These are phyloP conservation scores for Staurois parvus DNA, from an alignment of 2,797 vertebrate species.

Conservation along the genomic window DNA sequence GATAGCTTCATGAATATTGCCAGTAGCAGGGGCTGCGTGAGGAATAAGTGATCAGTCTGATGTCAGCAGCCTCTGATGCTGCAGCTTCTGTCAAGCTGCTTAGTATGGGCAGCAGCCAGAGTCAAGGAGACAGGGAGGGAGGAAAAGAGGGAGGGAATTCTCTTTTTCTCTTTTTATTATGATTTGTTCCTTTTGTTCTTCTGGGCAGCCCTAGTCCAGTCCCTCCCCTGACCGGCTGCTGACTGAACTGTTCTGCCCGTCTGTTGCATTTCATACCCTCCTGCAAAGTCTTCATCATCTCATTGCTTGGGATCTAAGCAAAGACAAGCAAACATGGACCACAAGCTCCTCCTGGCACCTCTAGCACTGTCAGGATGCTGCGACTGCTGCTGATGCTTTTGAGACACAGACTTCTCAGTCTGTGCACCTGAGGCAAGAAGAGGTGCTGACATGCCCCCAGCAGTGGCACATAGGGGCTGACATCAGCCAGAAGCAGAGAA, in stretches of 20 bases:
- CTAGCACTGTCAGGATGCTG: constrained; percentile 60
- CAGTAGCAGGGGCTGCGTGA: constrained; percentile 83
- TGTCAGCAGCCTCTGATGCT: constrained; percentile 83
- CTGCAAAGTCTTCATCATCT: constrained; percentile 69
- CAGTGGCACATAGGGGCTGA: constrained; percentile 36
- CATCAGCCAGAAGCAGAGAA: constrained; percentile 54
- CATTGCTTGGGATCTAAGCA: constrained; percentile 63
- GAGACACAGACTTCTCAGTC: constrained; percentile 36
- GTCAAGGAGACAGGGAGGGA: constrained; percentile 63
- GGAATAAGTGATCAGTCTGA: constrained; percentile 81
- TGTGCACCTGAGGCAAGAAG: constrained; percentile 49
- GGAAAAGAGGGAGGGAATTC: constrained; percentile 55
- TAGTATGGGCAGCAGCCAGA: constrained; percentile 71
- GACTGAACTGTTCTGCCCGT: constrained; percentile 62
- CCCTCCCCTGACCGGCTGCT: constrained; percentile 63
- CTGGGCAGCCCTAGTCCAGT: constrained; percentile 60
- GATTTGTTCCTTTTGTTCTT: constrained; percentile 60
- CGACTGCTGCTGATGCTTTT: constrained; percentile 35
- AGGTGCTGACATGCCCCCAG: constrained; percentile 57
- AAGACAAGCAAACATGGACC: constrained; percentile 66
- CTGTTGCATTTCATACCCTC: constrained; percentile 68
- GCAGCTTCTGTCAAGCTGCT: constrained; percentile 77
- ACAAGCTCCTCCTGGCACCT: constrained; percentile 60
- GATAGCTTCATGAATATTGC: constrained; percentile 91
- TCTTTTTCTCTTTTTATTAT: constrained; percentile 59